Conservation (phyloP, 2,797 vertebrate species). For the Semotilus atromaculatus region DNA sequence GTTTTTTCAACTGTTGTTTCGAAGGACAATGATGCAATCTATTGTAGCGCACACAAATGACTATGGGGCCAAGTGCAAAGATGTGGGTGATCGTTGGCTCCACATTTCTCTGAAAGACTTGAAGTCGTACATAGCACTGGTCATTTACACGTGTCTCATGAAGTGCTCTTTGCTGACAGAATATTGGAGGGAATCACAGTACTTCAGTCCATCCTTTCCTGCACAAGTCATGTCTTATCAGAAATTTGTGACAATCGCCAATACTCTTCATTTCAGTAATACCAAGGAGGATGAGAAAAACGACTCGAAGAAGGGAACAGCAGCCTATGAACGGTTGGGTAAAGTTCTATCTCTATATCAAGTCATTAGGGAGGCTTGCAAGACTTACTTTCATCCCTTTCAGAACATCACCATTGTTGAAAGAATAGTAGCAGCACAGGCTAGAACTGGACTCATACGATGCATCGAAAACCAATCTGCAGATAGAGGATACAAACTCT, state of each 20-base stretch:
- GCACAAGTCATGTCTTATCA: conserved; percentile 13
- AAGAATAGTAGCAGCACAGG: conserved; percentile 70
- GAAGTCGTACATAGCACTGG: not conserved
- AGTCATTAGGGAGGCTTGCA: not conserved
- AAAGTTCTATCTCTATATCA: conserved; percentile 16
- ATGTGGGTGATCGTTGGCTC: not conserved
- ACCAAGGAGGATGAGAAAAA: conserved; percentile 3
- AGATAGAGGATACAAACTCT: conserved; percentile 73
- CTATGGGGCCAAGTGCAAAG: conserved; percentile 3
- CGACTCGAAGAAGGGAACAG: conserved; percentile 9
- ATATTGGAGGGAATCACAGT: not conserved
- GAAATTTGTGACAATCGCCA: conserved; percentile 13
- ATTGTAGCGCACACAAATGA: conserved; percentile 20
- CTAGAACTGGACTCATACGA: conserved; percentile 65
- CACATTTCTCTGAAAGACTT: conserved; percentile 2
- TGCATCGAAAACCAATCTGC: conserved; percentile 66
- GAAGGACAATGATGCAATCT: not conserved
- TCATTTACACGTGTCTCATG: conserved; percentile 12
- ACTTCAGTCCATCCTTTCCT: conserved; percentile 9
- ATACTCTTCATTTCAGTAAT: conserved; percentile 8
- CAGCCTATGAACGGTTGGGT: conserved; percentile 8
- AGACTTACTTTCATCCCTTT: conserved; percentile 32
- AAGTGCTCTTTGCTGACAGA: conserved; percentile 18
- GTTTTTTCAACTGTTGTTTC: conserved; percentile 18
- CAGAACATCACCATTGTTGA: conserved; percentile 70